Conservation (phyloP, 2,113 vertebrate genomes). For the Thermophis baileyi region DNA sequence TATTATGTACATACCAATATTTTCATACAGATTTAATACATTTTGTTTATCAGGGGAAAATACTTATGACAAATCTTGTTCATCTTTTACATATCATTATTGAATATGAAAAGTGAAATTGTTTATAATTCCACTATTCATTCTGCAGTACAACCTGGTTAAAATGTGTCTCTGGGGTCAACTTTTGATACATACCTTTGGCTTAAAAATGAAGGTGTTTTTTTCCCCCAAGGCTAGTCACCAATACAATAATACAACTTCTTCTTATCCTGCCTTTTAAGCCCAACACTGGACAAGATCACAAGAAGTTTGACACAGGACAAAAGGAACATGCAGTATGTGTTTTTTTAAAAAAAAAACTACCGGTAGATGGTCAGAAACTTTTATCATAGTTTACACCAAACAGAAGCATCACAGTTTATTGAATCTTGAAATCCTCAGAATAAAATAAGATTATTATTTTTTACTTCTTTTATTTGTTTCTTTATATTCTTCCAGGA, state of each 20-base stretch:
- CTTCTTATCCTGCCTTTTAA: not conserved
- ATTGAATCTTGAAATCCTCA: not conserved
- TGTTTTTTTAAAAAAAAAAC: constrained; percentile 1
- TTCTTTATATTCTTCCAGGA: too few relatives aligned
- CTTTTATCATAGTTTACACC: not conserved
- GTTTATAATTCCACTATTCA: not conserved
- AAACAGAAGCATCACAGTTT: accelerated
- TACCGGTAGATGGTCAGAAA: not conserved
- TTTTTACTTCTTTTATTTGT: not conserved
- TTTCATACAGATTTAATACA: not conserved
- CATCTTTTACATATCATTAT: not conserved
- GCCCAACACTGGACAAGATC: not conserved
- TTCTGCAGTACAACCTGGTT: not conserved
- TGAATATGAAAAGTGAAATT: not conserved
- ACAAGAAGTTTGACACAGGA: not conserved
- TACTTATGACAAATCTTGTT: not conserved
- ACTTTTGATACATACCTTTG: not conserved
- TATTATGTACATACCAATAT: not conserved
- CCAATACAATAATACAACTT: not conserved
- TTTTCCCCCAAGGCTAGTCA: not conserved
- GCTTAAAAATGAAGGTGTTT: not conserved
- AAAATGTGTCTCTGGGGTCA: not conserved
- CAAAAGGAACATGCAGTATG: not conserved
- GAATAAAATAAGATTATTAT: not conserved
- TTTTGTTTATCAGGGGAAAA: not conserved